Percentiles rank a stretch among this genome's conserved stretches.
These are phyloP conservation scores for Drosophila burlai DNA, from an alignment of 1,140 invertebrate species.

Conservation along the genomic window DNA sequence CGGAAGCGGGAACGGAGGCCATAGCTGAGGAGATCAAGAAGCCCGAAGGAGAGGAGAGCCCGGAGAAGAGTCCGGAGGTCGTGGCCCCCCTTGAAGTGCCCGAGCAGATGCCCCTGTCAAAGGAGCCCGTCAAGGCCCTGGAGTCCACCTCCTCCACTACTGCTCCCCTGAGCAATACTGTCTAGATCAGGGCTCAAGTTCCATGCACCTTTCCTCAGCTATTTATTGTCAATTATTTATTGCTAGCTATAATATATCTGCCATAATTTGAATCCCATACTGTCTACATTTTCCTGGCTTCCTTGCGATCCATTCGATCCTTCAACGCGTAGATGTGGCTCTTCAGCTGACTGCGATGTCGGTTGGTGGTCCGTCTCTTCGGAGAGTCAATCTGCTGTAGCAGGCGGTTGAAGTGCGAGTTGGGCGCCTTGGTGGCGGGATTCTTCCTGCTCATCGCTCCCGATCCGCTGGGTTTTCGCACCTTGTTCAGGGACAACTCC, in stretches of 20 bases:
- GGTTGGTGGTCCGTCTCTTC: conserved; percentile 58
- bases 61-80: conserved; percentile 1
- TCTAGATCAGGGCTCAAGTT: conserved; percentile 38
- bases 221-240: conserved; percentile 77
- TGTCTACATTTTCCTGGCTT: neutral
- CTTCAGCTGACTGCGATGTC: conserved; percentile 63
- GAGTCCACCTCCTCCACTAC: conserved; percentile 20
- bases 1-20: conserved; percentile 5
- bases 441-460: conserved; percentile 16
- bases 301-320: conserved; percentile 21
- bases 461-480: neutral
- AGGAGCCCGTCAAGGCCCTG: conserved; percentile 16
- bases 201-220: conserved; percentile 30
- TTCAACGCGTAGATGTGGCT: conserved; percentile 57
- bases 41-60: conserved; percentile 31
- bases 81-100: neutral
- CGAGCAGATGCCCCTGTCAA: conserved; percentile 1
- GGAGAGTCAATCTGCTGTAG: conserved; percentile 53
- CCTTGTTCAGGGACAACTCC: conserved; percentile 47
- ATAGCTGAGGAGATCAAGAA: conserved; percentile 36
- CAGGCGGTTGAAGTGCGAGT: conserved; percentile 66
- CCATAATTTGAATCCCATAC: neutral
- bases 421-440: conserved; percentile 55
- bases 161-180: conserved; percentile 42
- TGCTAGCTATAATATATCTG: conserved; percentile 50